Conservation (phyloP, 1,140 invertebrate genomes). For the Anoplolepis gracilipes region DNA sequence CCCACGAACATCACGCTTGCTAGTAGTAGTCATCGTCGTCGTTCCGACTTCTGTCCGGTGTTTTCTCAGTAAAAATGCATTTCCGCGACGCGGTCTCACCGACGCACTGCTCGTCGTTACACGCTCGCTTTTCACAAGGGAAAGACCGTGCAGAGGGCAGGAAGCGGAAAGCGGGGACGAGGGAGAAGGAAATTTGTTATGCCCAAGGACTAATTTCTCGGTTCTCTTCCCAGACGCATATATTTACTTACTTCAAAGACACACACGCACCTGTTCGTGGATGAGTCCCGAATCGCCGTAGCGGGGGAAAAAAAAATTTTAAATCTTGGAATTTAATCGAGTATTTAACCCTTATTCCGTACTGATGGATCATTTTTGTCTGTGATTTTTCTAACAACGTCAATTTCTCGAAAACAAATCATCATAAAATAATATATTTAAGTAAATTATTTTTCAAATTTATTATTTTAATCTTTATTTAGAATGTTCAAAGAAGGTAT, state of each 20-base stretch:
- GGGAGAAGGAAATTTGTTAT: slow-evolving; percentile 45
- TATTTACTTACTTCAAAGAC: background rate
- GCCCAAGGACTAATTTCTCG: slow-evolving; percentile 49
- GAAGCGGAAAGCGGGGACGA: slow-evolving; percentile 5
- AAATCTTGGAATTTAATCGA: background rate
- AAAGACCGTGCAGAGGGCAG: slow-evolving; percentile 24
- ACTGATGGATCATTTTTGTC: too few relatives aligned
- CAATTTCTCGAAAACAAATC: too few relatives aligned
- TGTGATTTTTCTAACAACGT: too few relatives aligned
- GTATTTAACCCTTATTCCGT: too few relatives aligned
- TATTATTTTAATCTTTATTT: too few relatives aligned
- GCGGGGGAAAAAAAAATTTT: background rate
- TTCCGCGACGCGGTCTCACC: slow-evolving; percentile 74
- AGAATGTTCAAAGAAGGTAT: too few relatives aligned
- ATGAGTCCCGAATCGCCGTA: background rate
- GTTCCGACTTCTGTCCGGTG: slow-evolving; percentile 54
- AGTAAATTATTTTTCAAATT: too few relatives aligned
- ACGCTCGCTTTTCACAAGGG: slow-evolving; percentile 56
- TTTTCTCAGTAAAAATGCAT: slow-evolving; percentile 64
- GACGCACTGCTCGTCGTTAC: slow-evolving; percentile 8
- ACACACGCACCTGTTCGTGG: background rate
- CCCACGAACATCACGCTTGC: slow-evolving; percentile 60
- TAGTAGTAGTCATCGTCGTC: background rate
- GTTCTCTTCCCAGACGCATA: slow-evolving; percentile 35
- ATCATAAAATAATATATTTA: too few relatives aligned